These are phyloP conservation scores for Achlya flavicornis DNA, from an alignment of 2,888 invertebrate genomes.

Conservation along the genomic window DNA sequence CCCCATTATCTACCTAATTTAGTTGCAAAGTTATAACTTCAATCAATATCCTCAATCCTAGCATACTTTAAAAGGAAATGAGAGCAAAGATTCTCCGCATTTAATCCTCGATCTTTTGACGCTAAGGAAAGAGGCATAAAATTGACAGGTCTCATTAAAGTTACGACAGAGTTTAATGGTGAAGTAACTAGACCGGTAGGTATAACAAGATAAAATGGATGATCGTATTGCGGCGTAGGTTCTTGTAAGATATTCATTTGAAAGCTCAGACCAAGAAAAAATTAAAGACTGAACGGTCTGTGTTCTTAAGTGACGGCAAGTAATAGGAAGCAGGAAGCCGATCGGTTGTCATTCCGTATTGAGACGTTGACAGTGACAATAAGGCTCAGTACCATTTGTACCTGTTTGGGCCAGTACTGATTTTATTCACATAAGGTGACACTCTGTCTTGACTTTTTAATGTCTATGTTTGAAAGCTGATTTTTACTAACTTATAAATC, in stretches of 20 bases:
- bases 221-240: not conserved
- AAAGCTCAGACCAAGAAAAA: too few relatives aligned
- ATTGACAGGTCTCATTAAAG: conserved; percentile 72
- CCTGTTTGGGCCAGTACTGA: too few relatives aligned
- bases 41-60: conserved; percentile 30
- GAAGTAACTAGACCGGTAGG: conserved; percentile 27
- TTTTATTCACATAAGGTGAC: too few relatives aligned
- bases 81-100: conserved; percentile 47
- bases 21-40: conserved; percentile 30
- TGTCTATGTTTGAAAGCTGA: too few relatives aligned
- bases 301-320: too few relatives aligned
- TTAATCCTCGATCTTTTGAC: conserved; percentile 55
- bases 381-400: too few relatives aligned
- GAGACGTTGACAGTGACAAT: too few relatives aligned
- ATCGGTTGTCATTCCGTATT: too few relatives aligned
- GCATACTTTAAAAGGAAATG: conserved; percentile 25
- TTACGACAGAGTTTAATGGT: conserved; percentile 55
- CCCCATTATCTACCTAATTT: conserved; percentile 1
- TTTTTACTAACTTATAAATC: too few relatives aligned
- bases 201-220: not conserved
- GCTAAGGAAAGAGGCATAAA: conserved; percentile 48
- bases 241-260: not conserved
- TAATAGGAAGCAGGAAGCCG: too few relatives aligned
- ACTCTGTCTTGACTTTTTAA: too few relatives aligned
- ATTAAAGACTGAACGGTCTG: too few relatives aligned